These are phyloP conservation scores for Nannoperca australis DNA, from an alignment of 2,797 vertebrate species.

Conservation along the genomic window DNA sequence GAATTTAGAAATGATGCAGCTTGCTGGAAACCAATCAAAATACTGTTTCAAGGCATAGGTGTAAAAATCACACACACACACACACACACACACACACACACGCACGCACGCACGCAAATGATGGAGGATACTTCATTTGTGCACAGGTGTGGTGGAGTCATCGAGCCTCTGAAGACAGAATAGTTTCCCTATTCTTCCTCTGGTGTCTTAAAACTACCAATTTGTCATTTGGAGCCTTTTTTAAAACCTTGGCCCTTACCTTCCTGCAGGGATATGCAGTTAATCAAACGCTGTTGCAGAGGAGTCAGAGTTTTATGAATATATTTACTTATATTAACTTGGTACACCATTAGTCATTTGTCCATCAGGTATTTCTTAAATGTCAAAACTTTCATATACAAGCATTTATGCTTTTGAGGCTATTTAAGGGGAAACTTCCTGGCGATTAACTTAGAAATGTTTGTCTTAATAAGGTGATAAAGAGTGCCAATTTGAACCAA, in stretches of 20 bases:
- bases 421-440: neutral
- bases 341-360: neutral
- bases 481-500: neutral
- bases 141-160: no score
- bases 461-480: neutral
- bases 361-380: neutral
- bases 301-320: neutral
- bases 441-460: neutral
- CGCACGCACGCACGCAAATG: no score
- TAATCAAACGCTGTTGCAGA: neutral
- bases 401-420: neutral
- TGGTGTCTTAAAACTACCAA: neutral
- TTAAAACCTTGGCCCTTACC: neutral
- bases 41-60: neutral
- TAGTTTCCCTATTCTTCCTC: neutral
- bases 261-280: neutral
- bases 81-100: no score
- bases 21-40: neutral
- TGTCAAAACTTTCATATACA: neutral
- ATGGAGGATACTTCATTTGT: no score
- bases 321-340: slow-evolving; percentile 9
- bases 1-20: neutral
- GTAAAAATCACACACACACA: no score
- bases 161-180: neutral
- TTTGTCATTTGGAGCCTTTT: neutral